phyloP scores from a whole-genome alignment of 1,140 invertebrate species.

The Reticulitermes speratus region DNA sequence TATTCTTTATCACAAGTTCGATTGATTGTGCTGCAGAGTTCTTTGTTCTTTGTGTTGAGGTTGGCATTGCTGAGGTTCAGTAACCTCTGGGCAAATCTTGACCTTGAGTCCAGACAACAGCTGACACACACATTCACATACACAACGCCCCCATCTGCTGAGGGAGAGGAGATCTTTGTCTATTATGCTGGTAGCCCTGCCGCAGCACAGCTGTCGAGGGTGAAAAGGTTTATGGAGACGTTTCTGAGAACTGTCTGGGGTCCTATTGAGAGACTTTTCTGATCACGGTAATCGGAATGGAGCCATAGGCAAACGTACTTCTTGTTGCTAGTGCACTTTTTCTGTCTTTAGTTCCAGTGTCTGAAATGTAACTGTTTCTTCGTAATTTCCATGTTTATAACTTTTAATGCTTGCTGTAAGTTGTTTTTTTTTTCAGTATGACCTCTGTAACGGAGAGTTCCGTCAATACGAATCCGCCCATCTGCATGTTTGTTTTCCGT shows the following conservation, averaged over 20 bases:
- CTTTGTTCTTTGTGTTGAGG: conserved; percentile 11
- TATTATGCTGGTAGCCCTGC: neutral
- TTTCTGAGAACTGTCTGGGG: neutral
- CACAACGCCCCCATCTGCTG: neutral
- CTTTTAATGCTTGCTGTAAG: too few species aligned
- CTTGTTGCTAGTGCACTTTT: neutral
- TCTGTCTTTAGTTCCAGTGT: neutral
- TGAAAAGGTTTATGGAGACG: neutral
- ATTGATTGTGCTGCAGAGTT: neutral
- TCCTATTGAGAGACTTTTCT: neutral
- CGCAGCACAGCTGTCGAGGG: neutral
- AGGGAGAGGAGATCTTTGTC: neutral
- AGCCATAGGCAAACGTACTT: neutral
- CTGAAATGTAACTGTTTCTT: neutral
- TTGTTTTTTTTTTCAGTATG: too few species aligned
- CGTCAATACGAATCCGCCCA: too few species aligned
- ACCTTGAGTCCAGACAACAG: conserved; percentile 17
- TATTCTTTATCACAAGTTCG: too few species aligned
- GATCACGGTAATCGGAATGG: too few species aligned
- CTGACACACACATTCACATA: neutral
- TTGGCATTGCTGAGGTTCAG: conserved; percentile 17
- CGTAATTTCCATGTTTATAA: too few species aligned
- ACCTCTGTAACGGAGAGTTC: too few species aligned
- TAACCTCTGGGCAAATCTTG: conserved; percentile 9
- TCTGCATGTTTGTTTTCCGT: too few species aligned